Conservation (phyloP, 2,888 invertebrate genomes). For the Nowickia ferox region DNA sequence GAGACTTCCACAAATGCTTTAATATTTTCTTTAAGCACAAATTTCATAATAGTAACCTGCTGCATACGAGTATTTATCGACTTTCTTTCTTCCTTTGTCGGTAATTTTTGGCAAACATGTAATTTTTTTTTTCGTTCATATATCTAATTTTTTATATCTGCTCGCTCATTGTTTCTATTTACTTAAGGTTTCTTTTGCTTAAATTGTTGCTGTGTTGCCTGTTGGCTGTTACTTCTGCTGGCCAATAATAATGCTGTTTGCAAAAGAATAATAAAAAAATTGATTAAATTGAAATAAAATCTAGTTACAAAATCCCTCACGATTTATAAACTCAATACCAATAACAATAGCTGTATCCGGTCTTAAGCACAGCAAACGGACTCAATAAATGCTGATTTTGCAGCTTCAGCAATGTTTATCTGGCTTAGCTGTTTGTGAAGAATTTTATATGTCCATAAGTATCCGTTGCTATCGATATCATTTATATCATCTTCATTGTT, state of each 20-base stretch:
- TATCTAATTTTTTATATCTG: neutral
- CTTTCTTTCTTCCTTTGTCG: no score
- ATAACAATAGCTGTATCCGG: conserved; percentile 42
- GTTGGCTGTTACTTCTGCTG: neutral
- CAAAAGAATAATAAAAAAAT: neutral
- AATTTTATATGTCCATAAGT: neutral
- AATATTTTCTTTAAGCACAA: no score
- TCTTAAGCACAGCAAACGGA: conserved; percentile 1
- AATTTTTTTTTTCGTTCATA: neutral
- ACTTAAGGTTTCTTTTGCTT: neutral
- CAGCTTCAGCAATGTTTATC: conserved; percentile 38
- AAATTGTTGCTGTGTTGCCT: neutral
- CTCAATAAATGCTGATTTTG: conserved; percentile 49
- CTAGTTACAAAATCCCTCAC: neutral
- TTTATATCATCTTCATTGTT: neutral
- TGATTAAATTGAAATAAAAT: neutral
- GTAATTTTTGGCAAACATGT: neutral
- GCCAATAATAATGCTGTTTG: neutral
- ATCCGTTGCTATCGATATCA: neutral
- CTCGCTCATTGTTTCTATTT: neutral
- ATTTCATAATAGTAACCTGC: no score
- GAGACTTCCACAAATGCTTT: no score
- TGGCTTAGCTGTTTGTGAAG: conserved; percentile 17
- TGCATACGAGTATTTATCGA: no score
- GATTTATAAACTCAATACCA: conserved; percentile 41